Conservation (phyloP, 2,888 invertebrate species). For the Trichogramma evanescens region DNA sequence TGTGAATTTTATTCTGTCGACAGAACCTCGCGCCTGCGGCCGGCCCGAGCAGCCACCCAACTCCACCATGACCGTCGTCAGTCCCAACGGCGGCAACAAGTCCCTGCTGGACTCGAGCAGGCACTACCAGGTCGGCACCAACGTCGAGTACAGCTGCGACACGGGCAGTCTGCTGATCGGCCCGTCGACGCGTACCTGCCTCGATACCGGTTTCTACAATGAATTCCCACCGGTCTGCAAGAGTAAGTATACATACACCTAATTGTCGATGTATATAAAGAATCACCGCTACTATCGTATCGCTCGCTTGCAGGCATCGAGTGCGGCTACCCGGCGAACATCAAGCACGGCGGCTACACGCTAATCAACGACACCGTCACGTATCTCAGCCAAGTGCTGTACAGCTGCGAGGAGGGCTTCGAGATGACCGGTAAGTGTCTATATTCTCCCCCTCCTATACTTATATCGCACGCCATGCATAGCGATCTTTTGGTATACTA, state of each 20-base stretch:
- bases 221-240: conserved; percentile 91
- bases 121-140: conserved; percentile 66
- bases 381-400: conserved; percentile 81
- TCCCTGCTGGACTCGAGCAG: conserved; percentile 53
- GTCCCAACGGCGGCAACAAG: conserved; percentile 40
- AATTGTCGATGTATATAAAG: neutral
- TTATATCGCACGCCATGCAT: too few relatives aligned
- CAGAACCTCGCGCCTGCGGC: conserved; percentile 85
- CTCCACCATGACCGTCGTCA: conserved; percentile 67
- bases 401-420: conserved; percentile 74
- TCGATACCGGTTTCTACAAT: conserved; percentile 87
- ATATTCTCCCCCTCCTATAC: too few relatives aligned
- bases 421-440: conserved; percentile 61
- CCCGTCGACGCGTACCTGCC: conserved; percentile 73
- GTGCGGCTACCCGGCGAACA: conserved; percentile 83
- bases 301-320: conserved; percentile 67
- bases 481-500: neutral
- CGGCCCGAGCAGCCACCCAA: conserved; percentile 89
- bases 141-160: conserved; percentile 78
- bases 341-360: conserved; percentile 72
- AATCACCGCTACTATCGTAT: neutral
- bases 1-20: neutral
- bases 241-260: conserved; percentile 57
- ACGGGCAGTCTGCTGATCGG: conserved; percentile 82
- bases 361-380: conserved; percentile 79